Conservation (phyloP, 2,888 invertebrate genomes). For the Stenodera caucasica region DNA sequence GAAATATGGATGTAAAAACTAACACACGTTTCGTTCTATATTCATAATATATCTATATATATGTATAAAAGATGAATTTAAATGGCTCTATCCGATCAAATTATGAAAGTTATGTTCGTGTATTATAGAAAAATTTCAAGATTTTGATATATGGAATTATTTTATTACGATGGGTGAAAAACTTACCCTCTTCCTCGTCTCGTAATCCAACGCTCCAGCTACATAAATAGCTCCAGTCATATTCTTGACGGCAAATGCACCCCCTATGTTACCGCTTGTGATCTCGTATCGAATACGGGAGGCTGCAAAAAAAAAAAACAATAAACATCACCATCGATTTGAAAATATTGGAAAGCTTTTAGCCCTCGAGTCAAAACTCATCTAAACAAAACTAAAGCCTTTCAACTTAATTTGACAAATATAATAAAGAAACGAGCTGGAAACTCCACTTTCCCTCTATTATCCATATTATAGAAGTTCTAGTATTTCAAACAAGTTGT, state of each 20-base stretch:
- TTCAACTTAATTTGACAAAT: conserved; percentile 1
- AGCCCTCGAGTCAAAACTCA: not conserved
- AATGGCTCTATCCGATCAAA: not conserved
- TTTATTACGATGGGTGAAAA: too few relatives aligned
- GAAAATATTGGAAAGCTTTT: conserved; percentile 10
- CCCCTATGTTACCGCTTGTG: conserved; percentile 98
- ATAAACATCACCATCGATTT: not conserved
- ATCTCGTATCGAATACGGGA: conserved; percentile 99
- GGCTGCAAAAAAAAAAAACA: conserved; percentile 64
- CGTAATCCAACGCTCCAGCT: conserved; percentile 95
- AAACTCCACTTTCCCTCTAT: too few relatives aligned
- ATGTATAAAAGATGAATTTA: not conserved
- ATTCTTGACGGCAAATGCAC: conserved; percentile 96
- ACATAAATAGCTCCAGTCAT: conserved; percentile 99
- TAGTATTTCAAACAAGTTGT: too few relatives aligned
- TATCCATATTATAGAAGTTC: too few relatives aligned
- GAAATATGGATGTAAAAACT: not conserved
- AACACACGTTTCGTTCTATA: not conserved
- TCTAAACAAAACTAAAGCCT: not conserved
- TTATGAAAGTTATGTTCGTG: not conserved
- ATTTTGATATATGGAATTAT: too few relatives aligned
- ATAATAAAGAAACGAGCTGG: not conserved
- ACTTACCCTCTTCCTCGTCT: conserved; percentile 93
- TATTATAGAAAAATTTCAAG: too few relatives aligned
- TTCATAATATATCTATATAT: not conserved